Base-by-base conservation (phyloP, 2,113 vertebrate species). In the Erythrocercus mccallii region DNA sequence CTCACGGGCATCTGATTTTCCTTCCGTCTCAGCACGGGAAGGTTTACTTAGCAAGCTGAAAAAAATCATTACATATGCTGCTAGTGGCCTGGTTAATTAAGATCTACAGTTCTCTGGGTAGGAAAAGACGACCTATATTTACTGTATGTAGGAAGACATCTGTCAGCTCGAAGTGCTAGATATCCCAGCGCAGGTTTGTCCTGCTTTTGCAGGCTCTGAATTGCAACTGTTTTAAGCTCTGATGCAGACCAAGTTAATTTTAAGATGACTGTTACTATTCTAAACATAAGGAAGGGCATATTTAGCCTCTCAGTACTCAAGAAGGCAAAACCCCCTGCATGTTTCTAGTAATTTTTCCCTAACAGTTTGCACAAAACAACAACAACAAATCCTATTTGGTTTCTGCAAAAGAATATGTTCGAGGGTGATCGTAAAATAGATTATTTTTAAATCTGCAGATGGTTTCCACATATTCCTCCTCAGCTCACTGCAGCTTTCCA, bases 361-460 rank as follows among this genome's bases (percentile, higher is more conserved):
- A 87, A 92, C 92, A 91, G 95, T 95, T 76, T 88, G 88, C 76
- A 74, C 90, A 86, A 91, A 94, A 94, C 73, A 90, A 91, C 90
- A 95, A 86, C 93, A 95, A 96, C 90, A 91, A 86, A 61, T 95
- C 90, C 89, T 88, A 72, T 77, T 95, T 90, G 78, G 64, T 97
- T 96, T 93, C 86, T 54, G 92, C 68, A 93, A 90, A 96, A 95
- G 89, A 91, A 56, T 84, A 70, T 87, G 86, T 95, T 96, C 66
- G 83, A 95, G 69, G 85, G 91, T 40, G 94, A 94, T 93, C 93
- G 95, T 94, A 95, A 97, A 91, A 66, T 93, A 92, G 96, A 97
- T 97, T 96, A 96, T 97, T 97, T 97, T 97, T 96, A 96, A 97
- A 95, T 95, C 96, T 92, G 93, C 97, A 95, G 86, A 96, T 97